Percentiles rank a stretch among this genome's conserved stretches.
These are phyloP conservation scores for Mormyrops attenuatus DNA, from an alignment of 2,797 vertebrate species.

Conservation along the genomic window DNA sequence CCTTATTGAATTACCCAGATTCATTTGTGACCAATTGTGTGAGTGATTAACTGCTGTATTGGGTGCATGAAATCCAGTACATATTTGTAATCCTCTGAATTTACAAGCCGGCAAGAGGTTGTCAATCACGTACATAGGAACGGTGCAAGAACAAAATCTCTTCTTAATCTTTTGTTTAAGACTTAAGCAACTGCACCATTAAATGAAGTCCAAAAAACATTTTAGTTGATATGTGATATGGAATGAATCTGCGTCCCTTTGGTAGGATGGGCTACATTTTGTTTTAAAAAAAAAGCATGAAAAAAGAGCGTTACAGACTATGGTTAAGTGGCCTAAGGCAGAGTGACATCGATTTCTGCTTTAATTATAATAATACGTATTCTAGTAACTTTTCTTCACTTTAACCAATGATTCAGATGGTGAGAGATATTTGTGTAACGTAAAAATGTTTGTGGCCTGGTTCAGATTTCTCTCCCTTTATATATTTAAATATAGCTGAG, in stretches of 20 bases:
- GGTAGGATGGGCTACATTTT: slow-evolving; percentile 54
- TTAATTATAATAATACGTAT: neutral
- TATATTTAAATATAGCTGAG: neutral
- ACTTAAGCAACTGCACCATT: slow-evolving; percentile 82
- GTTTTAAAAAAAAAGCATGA: slow-evolving; percentile 52
- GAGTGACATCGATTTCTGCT: slow-evolving; percentile 55
- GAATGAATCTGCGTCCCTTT: slow-evolving; percentile 74
- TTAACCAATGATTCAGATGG: neutral
- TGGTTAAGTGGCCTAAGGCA: slow-evolving; percentile 55
- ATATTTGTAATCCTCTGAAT: slow-evolving; percentile 95
- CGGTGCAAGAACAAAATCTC: slow-evolving; percentile 88
- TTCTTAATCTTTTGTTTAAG: slow-evolving; percentile 98
- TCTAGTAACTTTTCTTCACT: neutral
- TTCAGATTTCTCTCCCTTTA: neutral
- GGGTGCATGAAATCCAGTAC: slow-evolving; percentile 80
- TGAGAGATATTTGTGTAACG: neutral
- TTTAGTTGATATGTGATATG: slow-evolving; percentile 70
- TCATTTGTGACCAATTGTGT: slow-evolving; percentile 83
- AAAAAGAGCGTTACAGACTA: slow-evolving; percentile 56
- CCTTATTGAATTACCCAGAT: slow-evolving; percentile 91
- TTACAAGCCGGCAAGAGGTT: slow-evolving; percentile 86
- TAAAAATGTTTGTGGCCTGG: neutral
- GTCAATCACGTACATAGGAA: slow-evolving; percentile 97
- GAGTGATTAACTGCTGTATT: slow-evolving; percentile 78
- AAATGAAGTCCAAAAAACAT: slow-evolving; percentile 86